Percentiles rank a stretch among this genome's conserved stretches.
Evolutionary conservation across 2,888 invertebrate genomes (phyloP).

Genomic region (Gnatocerus cornutus): DNA sequence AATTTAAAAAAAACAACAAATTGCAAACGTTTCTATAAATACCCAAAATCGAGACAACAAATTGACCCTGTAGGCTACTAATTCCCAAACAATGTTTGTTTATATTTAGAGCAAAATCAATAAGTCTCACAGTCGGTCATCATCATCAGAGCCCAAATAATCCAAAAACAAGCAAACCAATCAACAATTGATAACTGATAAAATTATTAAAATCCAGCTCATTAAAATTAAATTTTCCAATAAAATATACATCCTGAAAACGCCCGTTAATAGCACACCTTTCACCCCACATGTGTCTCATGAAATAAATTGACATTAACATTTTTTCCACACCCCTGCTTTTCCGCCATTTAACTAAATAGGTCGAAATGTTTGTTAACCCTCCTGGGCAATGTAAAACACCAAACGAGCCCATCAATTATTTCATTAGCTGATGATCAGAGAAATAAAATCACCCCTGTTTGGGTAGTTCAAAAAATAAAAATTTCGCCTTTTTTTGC

Average conservation of each 20-base stretch:
- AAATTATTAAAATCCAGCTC: too few relatives aligned
- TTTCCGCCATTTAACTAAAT: conserved; percentile 45
- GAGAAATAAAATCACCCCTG: neutral
- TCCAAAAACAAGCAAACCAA: neutral
- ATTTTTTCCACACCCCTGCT: conserved; percentile 25
- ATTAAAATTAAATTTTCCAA: too few relatives aligned
- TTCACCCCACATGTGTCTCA: conserved; percentile 34
- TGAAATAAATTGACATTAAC: conserved; percentile 22
- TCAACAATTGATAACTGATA: too few relatives aligned
- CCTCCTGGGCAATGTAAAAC: conserved; percentile 35
- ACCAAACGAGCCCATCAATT: conserved; percentile 31
- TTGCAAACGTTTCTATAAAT: too few relatives aligned
- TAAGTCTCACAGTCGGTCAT: neutral
- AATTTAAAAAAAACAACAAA: too few relatives aligned
- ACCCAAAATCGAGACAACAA: too few relatives aligned
- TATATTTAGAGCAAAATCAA: conserved; percentile 1
- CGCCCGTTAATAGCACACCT: conserved; percentile 30
- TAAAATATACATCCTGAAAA: conserved; percentile 11
- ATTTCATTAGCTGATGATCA: conserved; percentile 15
- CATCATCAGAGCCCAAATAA: neutral
- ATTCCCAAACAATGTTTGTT: neutral
- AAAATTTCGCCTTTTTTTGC: too few relatives aligned
- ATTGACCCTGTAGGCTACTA: neutral
- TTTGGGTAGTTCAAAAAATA: neutral
- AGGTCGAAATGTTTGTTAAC: conserved; percentile 41